Base-by-base conservation (phyloP, 2,888 invertebrate genomes). In the Thymelicus acteon region DNA sequence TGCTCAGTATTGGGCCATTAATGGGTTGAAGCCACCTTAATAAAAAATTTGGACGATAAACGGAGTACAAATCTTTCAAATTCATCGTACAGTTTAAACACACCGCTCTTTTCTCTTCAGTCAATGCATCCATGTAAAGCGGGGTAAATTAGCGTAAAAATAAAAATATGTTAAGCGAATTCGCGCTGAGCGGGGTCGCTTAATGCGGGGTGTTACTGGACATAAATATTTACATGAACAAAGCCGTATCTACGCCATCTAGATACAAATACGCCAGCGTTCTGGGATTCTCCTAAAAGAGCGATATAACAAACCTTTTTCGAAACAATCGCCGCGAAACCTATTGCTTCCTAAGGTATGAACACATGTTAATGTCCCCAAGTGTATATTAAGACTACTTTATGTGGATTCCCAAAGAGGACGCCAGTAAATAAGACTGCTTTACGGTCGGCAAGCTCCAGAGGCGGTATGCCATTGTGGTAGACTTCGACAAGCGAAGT, bases 381-480 rank as follows among this genome's bases (percentile, higher is more conserved):
- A 80, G 81, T 80, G 79, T 85, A 86, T 85, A 86, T 86, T 82
- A 82, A 80, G 82, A 79, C 78, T 84, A 85, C 84, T 90, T 89
- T 91, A 89, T 85, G 88, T 78, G 85, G 88, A 92, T 91, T 92
- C 92, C 82, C 85, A 78, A 81, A 82, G 83, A 77, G 80, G 81
- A 76, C 79, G 77, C 83, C 84, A 85, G 85, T 93, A 92, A 93
- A 93, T 87, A 92, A 91, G 83, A 83, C 75, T 83, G 79, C 75
- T 92, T 93, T 93, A 93, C 88, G 90, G 84, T 73, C 77, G 76
- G 77, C 69, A 75, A 80, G 78, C 76, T 79, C 78, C 79, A 76
- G 78, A 85, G 81, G 83, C 83, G 92, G 93, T 91, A 92, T 92
- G 89, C 92, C 91, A 92, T 93, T 93, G 93, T 93, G 84, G 85